Evolutionary conservation across 53 echinoderm and acorn worm genomes (phyloP).

Genomic region (Astropecten irregularis): DNA sequence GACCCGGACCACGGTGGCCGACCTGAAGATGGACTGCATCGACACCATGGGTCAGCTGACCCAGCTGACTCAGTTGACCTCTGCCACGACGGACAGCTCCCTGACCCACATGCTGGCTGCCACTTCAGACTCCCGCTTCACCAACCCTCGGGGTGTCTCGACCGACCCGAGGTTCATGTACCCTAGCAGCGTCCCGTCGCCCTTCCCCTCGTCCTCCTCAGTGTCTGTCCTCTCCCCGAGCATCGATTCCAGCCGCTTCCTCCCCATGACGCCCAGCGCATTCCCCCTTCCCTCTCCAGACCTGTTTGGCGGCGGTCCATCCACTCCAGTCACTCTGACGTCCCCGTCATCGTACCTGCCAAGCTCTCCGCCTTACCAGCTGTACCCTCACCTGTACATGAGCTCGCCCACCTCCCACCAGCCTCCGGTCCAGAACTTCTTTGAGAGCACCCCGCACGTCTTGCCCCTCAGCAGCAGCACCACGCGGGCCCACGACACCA

Average conservation of each 20-base stretch:
- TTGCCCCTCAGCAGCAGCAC: constrained; percentile 67
- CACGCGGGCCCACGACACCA: constrained; percentile 32
- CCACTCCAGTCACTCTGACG: constrained; percentile 71
- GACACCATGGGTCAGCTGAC: constrained; percentile 62
- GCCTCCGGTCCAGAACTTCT: constrained; percentile 34
- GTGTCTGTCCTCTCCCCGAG: constrained; percentile 76
- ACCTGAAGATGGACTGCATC: constrained; percentile 64
- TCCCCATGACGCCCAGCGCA: constrained; percentile 76
- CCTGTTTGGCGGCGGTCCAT: constrained; percentile 63
- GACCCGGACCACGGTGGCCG: constrained; percentile 42
- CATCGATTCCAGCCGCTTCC: constrained; percentile 68
- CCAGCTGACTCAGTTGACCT: constrained; percentile 56
- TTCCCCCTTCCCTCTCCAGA: constrained; percentile 79
- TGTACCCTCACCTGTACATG: constrained; percentile 98
- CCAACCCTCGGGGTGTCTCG: constrained; percentile 14
- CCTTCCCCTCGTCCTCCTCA: constrained; percentile 53
- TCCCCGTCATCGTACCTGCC: constrained; percentile 94
- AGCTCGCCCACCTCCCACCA: constrained; percentile 79
- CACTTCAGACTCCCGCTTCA: constrained; percentile 5
- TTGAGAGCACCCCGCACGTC: constrained; percentile 74
- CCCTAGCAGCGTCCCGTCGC: constrained; percentile 58
- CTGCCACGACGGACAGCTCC: constrained; percentile 57
- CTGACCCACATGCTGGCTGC: constrained; percentile 41
- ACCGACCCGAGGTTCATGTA: constrained; percentile 83
- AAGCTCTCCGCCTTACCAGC: constrained; percentile 77